Evolutionary conservation across 2,888 invertebrate genomes (phyloP).

Genomic region (Altica lythri): DNA sequence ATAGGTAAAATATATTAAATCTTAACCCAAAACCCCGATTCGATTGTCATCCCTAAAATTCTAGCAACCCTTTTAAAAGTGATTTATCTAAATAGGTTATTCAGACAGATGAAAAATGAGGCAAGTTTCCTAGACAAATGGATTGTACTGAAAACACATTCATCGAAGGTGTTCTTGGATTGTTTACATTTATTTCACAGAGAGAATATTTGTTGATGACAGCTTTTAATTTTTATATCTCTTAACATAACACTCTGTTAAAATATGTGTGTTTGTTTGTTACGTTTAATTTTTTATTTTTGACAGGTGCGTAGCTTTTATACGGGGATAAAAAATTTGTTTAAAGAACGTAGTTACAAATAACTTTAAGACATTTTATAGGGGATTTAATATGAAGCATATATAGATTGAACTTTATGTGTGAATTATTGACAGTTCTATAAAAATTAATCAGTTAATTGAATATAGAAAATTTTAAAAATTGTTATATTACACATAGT

Average conservation of each 20-base stretch:
- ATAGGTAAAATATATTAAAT: background rate
- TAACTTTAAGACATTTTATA: too few species aligned
- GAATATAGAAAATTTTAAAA: too few species aligned
- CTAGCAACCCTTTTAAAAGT: conserved; percentile 40
- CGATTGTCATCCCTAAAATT: conserved; percentile 46
- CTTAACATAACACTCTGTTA: background rate
- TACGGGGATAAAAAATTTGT: too few species aligned
- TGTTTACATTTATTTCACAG: conserved; percentile 31
- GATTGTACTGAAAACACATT: conserved; percentile 45
- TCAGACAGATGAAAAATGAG: conserved; percentile 49
- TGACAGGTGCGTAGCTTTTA: background rate
- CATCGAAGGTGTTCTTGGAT: conserved; percentile 36
- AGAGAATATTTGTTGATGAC: conserved; percentile 16
- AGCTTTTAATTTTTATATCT: conserved; percentile 9
- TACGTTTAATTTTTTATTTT: conserved; percentile 6
- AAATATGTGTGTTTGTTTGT: background rate
- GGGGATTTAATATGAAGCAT: too few species aligned
- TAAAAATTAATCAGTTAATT: too few species aligned
- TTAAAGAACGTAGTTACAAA: too few species aligned
- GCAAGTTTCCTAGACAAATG: conserved; percentile 46
- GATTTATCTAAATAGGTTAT: conserved; percentile 39
- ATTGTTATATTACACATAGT: too few species aligned
- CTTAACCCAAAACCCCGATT: conserved; percentile 2
- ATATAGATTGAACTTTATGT: too few species aligned
- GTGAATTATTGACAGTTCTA: too few species aligned